Conservation (phyloP, 2,113 vertebrate species). For the Amblyornis subalaris region DNA sequence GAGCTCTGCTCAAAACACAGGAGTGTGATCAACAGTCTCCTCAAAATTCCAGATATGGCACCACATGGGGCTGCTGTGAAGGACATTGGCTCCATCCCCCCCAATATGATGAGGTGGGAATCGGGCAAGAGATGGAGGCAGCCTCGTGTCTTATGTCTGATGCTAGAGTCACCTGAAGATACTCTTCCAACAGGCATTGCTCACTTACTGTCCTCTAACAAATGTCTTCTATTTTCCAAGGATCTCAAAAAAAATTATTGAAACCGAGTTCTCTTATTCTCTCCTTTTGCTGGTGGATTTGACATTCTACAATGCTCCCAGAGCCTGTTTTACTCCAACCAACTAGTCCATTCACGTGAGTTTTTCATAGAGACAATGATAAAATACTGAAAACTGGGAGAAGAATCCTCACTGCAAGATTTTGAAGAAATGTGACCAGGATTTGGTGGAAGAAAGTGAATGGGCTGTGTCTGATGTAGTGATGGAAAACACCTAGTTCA, state of each 20-base stretch:
- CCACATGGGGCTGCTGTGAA: accelerated
- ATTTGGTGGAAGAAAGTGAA: not conserved
- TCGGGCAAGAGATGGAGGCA: not conserved
- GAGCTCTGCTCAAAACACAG: accelerated
- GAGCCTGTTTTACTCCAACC: not conserved
- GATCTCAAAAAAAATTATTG: not conserved
- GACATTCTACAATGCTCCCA: not conserved
- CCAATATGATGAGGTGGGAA: accelerated
- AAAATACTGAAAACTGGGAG: not conserved
- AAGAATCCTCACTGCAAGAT: not conserved
- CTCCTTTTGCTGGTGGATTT: not conserved
- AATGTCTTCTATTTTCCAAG: not conserved
- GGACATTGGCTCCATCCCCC: not conserved
- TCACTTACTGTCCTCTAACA: not conserved
- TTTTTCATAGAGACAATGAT: accelerated
- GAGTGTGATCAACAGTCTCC: not conserved
- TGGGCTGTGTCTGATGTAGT: not conserved
- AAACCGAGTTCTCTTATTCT: not conserved
- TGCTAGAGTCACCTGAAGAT: not conserved
- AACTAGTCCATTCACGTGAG: not conserved
- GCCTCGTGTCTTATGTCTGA: not conserved
- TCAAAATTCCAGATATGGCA: not conserved
- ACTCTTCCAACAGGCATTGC: not conserved
- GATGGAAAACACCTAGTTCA: not conserved
- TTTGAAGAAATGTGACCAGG: not conserved